phyloP scores from a whole-genome alignment of 2,797 vertebrate species.

The Champsocephalus esox region DNA sequence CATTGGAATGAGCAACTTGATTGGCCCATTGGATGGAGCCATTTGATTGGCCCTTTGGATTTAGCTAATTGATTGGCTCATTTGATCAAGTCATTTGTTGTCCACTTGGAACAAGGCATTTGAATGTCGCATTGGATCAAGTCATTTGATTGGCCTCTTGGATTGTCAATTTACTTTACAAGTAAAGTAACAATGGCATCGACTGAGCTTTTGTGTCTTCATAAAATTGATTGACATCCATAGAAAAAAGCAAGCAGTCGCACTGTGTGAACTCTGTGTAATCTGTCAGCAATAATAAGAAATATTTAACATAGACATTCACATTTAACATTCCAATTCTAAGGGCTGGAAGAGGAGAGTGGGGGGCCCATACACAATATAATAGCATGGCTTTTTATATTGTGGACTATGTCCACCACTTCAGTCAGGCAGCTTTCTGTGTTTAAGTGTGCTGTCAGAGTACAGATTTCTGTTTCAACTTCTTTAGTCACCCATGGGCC shows the following conservation, averaged over 20 bases:
- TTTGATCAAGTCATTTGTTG: too few relatives aligned
- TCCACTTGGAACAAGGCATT: too few relatives aligned
- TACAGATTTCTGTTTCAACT: slow-evolving; percentile 53
- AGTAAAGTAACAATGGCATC: background rate
- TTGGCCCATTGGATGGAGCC: too few relatives aligned
- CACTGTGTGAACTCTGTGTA: slow-evolving; percentile 3
- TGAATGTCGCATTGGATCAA: too few relatives aligned
- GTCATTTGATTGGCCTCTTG: too few relatives aligned
- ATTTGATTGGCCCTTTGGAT: too few relatives aligned
- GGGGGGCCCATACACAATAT: background rate
- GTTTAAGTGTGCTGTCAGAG: slow-evolving; percentile 6
- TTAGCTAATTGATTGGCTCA: too few relatives aligned
- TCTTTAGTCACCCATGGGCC: slow-evolving; percentile 51
- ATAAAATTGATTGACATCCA: slow-evolving; percentile 29
- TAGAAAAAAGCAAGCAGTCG: background rate
- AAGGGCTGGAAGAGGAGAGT: slow-evolving; percentile 28
- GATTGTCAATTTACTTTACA: too few relatives aligned
- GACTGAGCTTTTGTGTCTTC: background rate
- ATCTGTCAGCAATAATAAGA: slow-evolving; percentile 19
- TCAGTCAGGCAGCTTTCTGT: slow-evolving; percentile 26
- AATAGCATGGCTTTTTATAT: slow-evolving; percentile 34
- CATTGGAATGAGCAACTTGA: too few relatives aligned
- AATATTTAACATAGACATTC: slow-evolving; percentile 21
- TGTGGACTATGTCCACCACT: slow-evolving; percentile 33
- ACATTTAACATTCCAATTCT: slow-evolving; percentile 53